Evolutionary conservation across 2,888 invertebrate genomes (phyloP), one percentile per base, ranked within the genome.

Genomic region (Catocala sponsa): DNA sequence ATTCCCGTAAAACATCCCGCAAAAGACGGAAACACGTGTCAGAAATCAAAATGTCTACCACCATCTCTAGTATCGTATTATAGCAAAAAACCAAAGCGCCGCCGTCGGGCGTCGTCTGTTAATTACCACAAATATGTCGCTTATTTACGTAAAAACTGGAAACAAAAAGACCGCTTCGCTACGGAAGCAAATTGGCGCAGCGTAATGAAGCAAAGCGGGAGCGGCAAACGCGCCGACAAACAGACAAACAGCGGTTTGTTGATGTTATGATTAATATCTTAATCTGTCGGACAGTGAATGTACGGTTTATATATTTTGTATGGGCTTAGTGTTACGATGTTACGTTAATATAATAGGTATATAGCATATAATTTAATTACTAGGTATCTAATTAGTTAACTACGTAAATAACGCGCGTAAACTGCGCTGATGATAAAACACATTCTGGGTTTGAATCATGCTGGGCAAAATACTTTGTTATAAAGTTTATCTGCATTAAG

Each of bases 71-170:
- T 63, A 61, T 59, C 50, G 38, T 35, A 63, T 55, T 63, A 44
- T 33, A 32, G 38, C 79, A 87, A 89, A 88, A 87, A 89, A 58
- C 70, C 76, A 53, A 82, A 70, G 76, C 70, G 58, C 84, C 87
- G 88, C 79, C 74, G 65, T 59, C 71, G 80, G 82, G 78, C 82
- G 84, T 86, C 82, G 80, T 84, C 88, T 89, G 91, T 90, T 93
- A 92, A 92, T 92, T 92, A 92, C 91, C 85, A 80, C 89, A 91
- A 91, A 92, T 92, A 91, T 91, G 89, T 86, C 81, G 72, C 71
- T 64, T 76, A 73, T 78, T 80, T 76, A 58, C 62, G 66, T 72
- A 81, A 81, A 82, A 80, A 78, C 70, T 42, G 11, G 46, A 25
- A 25, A 25, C 50, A 35, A 44, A 47, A 46, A 57, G 48, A 53